A percentile compares a stretch with the other conserved stretches of the same genome.
These are phyloP conservation scores for Piaya cayana DNA, from an alignment of 2,113 vertebrate species.

Conservation along the genomic window DNA sequence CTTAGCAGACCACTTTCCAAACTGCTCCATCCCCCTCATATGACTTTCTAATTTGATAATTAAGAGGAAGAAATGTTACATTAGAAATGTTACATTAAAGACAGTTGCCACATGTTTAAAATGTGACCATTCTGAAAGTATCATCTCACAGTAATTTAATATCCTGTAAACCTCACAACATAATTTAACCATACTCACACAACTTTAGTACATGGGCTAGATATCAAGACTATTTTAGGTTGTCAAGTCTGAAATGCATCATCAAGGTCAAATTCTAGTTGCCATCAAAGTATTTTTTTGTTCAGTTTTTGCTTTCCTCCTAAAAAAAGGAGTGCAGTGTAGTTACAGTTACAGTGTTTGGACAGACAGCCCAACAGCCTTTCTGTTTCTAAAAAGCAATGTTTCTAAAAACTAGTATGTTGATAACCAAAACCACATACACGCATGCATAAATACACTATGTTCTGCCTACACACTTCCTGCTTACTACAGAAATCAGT, in stretches of 20 bases:
- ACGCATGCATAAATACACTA: too few relatives aligned
- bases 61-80: not conserved
- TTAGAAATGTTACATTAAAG: not conserved
- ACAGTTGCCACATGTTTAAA: not conserved
- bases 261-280: not conserved
- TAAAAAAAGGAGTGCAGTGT: not conserved
- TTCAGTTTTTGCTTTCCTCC: not conserved
- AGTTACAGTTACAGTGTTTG: not conserved
- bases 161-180: not conserved
- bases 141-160: not conserved
- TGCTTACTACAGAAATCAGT: not conserved
- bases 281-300: not conserved
- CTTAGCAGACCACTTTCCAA: not conserved
- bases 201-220: not conserved
- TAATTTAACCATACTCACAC: not conserved
- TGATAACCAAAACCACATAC: not conserved
- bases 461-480: not conserved
- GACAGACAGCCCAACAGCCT: not conserved
- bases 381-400: rapidly evolving
- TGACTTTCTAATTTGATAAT: not conserved
- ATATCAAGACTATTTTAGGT: not conserved
- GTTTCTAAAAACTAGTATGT: not conserved
- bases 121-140: not conserved
- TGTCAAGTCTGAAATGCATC: not conserved
- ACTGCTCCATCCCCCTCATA: not conserved